phyloP scores from a whole-genome alignment of 92 coral and sea anemone genomes.

The Phymanthus crucifer region DNA sequence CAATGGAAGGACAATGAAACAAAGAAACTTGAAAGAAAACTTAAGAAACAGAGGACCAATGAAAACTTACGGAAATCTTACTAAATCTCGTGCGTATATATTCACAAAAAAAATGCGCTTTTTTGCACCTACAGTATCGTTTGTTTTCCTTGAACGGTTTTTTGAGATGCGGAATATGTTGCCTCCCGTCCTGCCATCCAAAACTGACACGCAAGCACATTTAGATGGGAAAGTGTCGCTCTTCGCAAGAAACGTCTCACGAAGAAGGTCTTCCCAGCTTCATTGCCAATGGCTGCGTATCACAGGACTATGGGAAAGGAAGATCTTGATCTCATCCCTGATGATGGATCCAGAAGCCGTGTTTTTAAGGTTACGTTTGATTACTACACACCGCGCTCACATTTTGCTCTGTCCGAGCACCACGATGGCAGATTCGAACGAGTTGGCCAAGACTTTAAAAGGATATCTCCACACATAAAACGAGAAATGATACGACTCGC shows the following conservation, averaged over 20 bases:
- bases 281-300: not conserved
- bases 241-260: not conserved
- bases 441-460: not conserved
- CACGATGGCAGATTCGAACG: not conserved
- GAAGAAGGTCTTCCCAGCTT: not conserved
- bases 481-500: slow-evolving; percentile 53
- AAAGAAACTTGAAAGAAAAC: no score
- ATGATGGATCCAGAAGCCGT: slow-evolving; percentile 34
- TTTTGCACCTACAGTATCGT: not conserved
- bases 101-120: no score
- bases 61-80: no score
- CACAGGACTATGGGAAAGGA: not conserved
- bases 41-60: no score
- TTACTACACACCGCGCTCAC: not conserved
- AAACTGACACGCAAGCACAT: not conserved
- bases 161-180: not conserved
- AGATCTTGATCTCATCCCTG: slow-evolving; percentile 56
- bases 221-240: not conserved
- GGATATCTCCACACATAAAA: not conserved
- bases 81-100: no score
- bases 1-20: no score
- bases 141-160: not conserved
- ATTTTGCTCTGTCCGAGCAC: not conserved
- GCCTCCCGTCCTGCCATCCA: not conserved
- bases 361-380: slow-evolving; percentile 51